Percentiles rank a stretch among this genome's conserved stretches.
These are phyloP conservation scores for Tipula unca DNA, from an alignment of 2,888 invertebrate genomes.

Conservation along the genomic window DNA sequence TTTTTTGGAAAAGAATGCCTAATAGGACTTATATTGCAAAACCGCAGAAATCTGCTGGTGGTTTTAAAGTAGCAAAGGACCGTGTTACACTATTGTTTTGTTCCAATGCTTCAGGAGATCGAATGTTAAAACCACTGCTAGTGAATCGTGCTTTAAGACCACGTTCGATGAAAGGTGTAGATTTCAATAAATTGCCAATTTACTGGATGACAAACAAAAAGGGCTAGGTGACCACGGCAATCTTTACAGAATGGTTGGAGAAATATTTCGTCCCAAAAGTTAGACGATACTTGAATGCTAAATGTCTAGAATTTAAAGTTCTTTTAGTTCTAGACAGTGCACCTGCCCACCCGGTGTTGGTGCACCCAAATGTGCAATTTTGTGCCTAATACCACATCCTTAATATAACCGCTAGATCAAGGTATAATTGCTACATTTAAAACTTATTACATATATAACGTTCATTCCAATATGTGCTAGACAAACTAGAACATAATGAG, in stretches of 20 bases:
- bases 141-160: too few relatives aligned
- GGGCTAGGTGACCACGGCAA: not conserved
- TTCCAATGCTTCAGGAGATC: not conserved
- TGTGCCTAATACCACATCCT: not conserved
- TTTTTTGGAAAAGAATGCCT: conserved; percentile 31
- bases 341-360: too few relatives aligned
- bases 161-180: not conserved
- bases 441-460: not conserved
- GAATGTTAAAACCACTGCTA: not conserved
- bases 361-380: too few relatives aligned
- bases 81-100: too few relatives aligned
- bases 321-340: not conserved
- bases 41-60: too few relatives aligned
- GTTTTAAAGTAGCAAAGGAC: too few relatives aligned
- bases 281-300: not conserved
- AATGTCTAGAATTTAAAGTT: not conserved
- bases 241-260: not conserved
- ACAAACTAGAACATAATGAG: not conserved
- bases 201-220: conserved; percentile 9
- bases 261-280: not conserved
- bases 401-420: not conserved
- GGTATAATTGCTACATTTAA: too few relatives aligned
- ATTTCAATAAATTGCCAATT: not conserved
- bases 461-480: not conserved
- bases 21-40: too few relatives aligned